Base-by-base conservation (phyloP, 2,797 vertebrate genomes). In the Silurus lanzhouensis region DNA sequence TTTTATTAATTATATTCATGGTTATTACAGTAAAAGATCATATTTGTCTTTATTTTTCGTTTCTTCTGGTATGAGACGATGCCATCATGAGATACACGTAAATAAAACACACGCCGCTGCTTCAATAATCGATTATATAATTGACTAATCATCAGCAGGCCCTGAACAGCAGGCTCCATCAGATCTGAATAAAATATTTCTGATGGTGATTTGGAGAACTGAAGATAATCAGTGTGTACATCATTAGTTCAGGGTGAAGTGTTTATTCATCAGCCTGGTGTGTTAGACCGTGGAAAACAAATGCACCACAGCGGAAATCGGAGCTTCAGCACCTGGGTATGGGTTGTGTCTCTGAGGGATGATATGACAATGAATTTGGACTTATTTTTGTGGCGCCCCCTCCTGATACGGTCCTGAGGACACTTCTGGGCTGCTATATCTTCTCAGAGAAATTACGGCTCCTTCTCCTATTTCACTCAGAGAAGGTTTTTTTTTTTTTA, bases 301-400 rank as follows among this genome's bases (percentile, higher is more conserved):
- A 77, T 74, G 77, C 67, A 52, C 66, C 85, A 88, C 64, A 22
- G 74, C 78, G 67, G 75, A 46, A 48, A 46, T 13, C n/a, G n/a
- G 61, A 12, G 52, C 17, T 60, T 19, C 3, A 83, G 84, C 67
- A 76, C 66, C 76, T 80, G 55, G 85, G 84, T 83, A 71, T 67
- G 76, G 85, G 31, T 44, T 63, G 27, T 6, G 76, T 14, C 74
- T 22, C 6, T 15, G 52, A 75, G 48, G 72, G 52, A 75, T 27
- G 81, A 87, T 84, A 83, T 88, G 85, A 70, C 88, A 81, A 84
- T 6, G 19, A 83, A 74, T 66, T 71, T 86, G 61, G 31, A n/a
- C 6, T 22, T 22, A 55, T 55, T 67, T 17, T n/a, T 14, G 14
- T 74, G 7, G 6, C 44, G n/a, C 5, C 14, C 20, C 70, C 20